A percentile compares a stretch with the other conserved stretches of the same genome.
Evolutionary conservation across 2,797 vertebrate species (phyloP).

Genomic region (Lophotriccus pileatus): DNA sequence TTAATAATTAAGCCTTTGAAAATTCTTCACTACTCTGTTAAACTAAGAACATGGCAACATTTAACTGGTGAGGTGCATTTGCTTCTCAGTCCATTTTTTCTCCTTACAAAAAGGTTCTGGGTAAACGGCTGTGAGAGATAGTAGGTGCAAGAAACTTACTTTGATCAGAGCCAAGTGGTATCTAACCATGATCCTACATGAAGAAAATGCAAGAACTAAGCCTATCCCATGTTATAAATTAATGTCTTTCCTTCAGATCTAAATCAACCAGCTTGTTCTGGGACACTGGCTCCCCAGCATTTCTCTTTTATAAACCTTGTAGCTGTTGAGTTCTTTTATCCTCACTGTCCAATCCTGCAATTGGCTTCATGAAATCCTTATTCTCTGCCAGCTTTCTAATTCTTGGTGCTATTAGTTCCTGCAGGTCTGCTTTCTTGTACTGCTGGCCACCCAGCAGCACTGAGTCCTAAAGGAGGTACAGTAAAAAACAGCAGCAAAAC

Average conservation of each 20-base stretch:
- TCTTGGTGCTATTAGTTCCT: not conserved
- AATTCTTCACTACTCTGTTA: not conserved
- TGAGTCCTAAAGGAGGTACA: not conserved
- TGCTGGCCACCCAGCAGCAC: not conserved
- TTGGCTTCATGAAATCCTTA: not conserved
- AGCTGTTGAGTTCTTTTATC: not conserved
- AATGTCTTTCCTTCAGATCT: not conserved
- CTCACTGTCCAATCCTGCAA: not conserved
- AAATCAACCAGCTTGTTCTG: not conserved
- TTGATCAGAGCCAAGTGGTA: not conserved
- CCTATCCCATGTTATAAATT: not conserved
- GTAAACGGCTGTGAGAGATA: not conserved
- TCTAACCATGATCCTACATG: not conserved
- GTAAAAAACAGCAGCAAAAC: not conserved
- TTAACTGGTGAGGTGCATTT: not conserved
- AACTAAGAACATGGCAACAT: not conserved
- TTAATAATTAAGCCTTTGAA: not conserved
- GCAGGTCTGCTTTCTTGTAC: not conserved
- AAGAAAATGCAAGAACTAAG: not conserved
- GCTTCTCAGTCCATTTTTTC: not conserved
- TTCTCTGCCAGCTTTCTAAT: not conserved
- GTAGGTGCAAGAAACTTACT: not conserved
- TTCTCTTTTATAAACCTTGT: not conserved
- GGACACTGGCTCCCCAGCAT: not conserved
- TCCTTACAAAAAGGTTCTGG: not conserved